phyloP scores from a whole-genome alignment of 2,113 vertebrate genomes.

The Gobiocypris rarus region DNA sequence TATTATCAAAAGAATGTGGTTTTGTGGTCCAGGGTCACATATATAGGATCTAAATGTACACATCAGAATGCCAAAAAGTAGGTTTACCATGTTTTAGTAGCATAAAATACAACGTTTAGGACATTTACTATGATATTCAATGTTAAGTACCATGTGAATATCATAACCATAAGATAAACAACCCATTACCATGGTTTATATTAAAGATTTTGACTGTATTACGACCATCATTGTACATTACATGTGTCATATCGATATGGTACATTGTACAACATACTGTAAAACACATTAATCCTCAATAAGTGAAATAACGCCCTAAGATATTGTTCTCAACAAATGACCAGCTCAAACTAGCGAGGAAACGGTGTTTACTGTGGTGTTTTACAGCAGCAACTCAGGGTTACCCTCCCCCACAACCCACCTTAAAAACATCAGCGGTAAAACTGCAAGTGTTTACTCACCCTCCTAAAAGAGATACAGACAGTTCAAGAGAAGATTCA shows the following conservation, averaged over 20 bases:
- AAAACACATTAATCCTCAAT: neutral
- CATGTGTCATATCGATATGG: neutral
- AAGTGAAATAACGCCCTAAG: neutral
- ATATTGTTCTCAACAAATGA: neutral
- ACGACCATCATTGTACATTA: neutral
- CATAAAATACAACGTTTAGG: neutral
- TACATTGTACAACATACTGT: neutral
- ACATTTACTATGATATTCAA: neutral
- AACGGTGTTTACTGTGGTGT: conserved; percentile 12
- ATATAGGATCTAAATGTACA: neutral
- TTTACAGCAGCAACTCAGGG: conserved; percentile 33
- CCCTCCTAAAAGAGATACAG: conserved; percentile 15
- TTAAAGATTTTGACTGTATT: no score
- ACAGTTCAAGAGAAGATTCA: neutral
- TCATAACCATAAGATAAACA: neutral
- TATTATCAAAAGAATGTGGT: no score
- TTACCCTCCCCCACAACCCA: conserved; percentile 22
- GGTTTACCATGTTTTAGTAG: neutral
- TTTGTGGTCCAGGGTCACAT: no score
- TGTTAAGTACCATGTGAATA: no score
- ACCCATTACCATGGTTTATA: neutral
- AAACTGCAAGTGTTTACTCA: conserved; percentile 18
- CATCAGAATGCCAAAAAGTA: neutral
- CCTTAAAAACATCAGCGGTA: conserved; percentile 31
- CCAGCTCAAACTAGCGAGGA: neutral